phyloP scores from a whole-genome alignment of 2,888 invertebrate genomes.

The Tetropium fuscum region DNA sequence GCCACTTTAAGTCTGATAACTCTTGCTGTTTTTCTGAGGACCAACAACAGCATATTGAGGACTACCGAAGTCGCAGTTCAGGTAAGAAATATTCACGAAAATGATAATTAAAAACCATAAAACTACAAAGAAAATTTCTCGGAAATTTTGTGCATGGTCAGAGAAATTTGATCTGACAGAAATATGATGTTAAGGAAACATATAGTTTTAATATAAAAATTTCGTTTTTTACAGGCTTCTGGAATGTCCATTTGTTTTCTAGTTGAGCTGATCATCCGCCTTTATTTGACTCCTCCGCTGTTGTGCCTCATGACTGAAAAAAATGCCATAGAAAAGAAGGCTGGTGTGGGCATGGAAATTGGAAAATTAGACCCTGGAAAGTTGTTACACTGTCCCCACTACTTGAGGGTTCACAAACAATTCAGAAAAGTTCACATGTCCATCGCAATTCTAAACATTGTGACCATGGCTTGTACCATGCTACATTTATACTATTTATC shows the following conservation, averaged over 20 bases:
- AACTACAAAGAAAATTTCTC: too few species aligned
- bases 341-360: constrained; percentile 83
- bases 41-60: constrained; percentile 69
- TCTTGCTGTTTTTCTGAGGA: constrained; percentile 76
- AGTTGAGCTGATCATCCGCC: constrained; percentile 80
- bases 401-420: constrained; percentile 77
- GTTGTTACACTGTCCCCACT: constrained; percentile 82
- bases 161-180: too few species aligned
- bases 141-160: too few species aligned
- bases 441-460: constrained; percentile 85
- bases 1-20: constrained; percentile 80
- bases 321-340: constrained; percentile 79
- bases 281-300: constrained; percentile 82
- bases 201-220: neutral
- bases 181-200: neutral
- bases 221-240: constrained; percentile 70
- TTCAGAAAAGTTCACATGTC: constrained; percentile 83
- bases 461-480: constrained; percentile 75
- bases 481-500: constrained; percentile 76
- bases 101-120: too few species aligned
- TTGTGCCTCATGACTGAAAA: constrained; percentile 80
- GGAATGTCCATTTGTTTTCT: constrained; percentile 76
- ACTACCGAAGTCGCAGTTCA: constrained; percentile 69
- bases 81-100: constrained; percentile 61
- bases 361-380: constrained; percentile 79